Base-by-base conservation (phyloP, 1,140 invertebrate genomes). In the Achroia grisella region DNA sequence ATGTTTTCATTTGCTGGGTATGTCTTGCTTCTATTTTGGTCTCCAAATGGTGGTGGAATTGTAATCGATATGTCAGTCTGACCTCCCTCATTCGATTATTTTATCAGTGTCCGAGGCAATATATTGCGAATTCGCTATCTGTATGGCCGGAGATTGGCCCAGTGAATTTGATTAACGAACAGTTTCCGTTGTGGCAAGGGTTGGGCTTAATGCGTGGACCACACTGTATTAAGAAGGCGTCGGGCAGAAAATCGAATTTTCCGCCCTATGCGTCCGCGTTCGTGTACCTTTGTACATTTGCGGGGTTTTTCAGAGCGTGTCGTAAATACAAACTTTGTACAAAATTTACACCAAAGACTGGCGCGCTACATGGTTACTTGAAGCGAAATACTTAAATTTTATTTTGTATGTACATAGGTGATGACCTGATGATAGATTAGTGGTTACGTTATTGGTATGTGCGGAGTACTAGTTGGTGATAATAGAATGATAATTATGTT, bases 241-340 rank as follows among this genome's bases (percentile, higher is more conserved):
- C 68, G 64, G 59, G 59, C 71, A 74, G 70, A 81, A 81, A 84
- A 84, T 84, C 69, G 70, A 81, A 81, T 84, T 84, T 84, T 78
- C 77, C 76, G 69, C 67, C 71, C 52, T 58, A 63, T 73, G 71
- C 64, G 13, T 49, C 44, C 52, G 47, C 57, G 44, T 67, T 53
- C 44, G 32, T 47, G 39, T 56, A 60, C 61, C 62, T 75, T 66
- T 68, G 61, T 62, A 60, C 54, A 61, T 72, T 71, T 62, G 62
- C 59, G 39, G 56, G 50, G 62, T 46, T 79, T 79, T 83, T 74
- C 60, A 79, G 71, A 74, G 64, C 71, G 71, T 75, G 62, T 68
- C 74, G 42, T 48, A 54, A 56, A 64, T 57, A 71, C 39, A 68
- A 69, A 74, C 63, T 67, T 64, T 57, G 54, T 52, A 11, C 9